Evolutionary conservation across 1,140 invertebrate species (phyloP), one percentile per base, ranked within the genome.

Genomic region (Paralvinella palmiformis): DNA sequence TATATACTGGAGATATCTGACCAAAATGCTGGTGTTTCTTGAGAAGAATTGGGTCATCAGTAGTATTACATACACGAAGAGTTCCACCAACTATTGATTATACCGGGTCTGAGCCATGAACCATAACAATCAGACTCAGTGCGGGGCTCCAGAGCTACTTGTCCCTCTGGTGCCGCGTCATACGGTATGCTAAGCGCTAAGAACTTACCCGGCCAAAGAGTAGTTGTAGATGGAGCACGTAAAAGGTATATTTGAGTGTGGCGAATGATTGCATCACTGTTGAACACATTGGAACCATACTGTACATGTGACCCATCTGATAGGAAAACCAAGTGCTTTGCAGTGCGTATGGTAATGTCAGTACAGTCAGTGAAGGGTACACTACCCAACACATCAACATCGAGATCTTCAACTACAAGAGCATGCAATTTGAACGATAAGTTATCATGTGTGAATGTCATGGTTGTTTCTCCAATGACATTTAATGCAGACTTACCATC

Each of bases 181-280:
- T 29, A 1, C 15, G 64, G 66, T n/a, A 68, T n/a, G 22, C 24
- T 32, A 10, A 71, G 29, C 33, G 70, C 67, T 27, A 69, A 27
- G 41, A 59, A 69, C 6, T 68, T 64, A 10, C 63, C 70, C 32
- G 64, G 61, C 68, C 67, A 68, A 24, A 67, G 6, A 0, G 57
- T 64, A 13, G 41, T 24, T 13, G 60, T 32, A 27, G 44, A 27
- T 3, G 17, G 59, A 5, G 20, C n/a, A 2, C 59, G 37, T 24
- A 22, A 27, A 27, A 52, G 6, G 41, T n/a, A 22, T n/a, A n/a
- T n/a, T n/a, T n/a, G n/a, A n/a, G n/a, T n/a, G 2, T 13, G 24
- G 32, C 17, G 22, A n/a, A 20, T 50, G 31, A 52, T 3, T 2
- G 4, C 48, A 3, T 52, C 24, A 27, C 48, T 52, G 48, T 52